These are phyloP conservation scores for Platycercus adscitus DNA, from an alignment of 2,113 vertebrate genomes.

Conservation along the genomic window DNA sequence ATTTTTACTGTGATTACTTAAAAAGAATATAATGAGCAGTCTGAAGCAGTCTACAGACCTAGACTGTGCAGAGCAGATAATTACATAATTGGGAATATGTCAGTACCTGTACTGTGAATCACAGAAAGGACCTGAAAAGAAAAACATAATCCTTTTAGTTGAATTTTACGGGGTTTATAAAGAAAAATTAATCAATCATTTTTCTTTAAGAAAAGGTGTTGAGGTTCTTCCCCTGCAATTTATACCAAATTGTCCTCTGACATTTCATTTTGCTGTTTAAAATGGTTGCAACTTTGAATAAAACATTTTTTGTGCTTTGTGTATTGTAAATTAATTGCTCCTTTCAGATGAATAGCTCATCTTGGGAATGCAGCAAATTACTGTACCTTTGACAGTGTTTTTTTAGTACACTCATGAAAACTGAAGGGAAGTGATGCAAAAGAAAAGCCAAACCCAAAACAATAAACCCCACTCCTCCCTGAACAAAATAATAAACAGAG, in stretches of 20 bases:
- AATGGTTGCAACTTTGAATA: constrained; percentile 34
- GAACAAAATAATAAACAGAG: constrained; percentile 26
- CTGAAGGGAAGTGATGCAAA: neutral
- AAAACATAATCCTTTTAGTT: neutral
- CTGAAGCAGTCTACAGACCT: neutral
- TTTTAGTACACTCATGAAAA: constrained; percentile 9
- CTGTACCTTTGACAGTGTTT: neutral
- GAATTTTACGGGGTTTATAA: neutral
- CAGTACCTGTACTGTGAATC: neutral
- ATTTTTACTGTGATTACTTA: neutral
- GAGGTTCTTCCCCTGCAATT: neutral
- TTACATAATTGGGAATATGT: neutral
- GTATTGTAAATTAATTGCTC: constrained; percentile 53
- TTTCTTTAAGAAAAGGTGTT: neutral
- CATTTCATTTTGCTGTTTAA: constrained; percentile 33
- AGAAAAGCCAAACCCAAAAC: neutral
- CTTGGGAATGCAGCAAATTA: constrained; percentile 10
- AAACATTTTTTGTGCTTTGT: constrained; percentile 37
- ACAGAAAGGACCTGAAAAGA: neutral
- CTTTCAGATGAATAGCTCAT: constrained; percentile 22
- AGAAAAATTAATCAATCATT: neutral
- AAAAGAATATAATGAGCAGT: neutral
- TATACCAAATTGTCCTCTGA: constrained; percentile 14
- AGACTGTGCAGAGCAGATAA: neutral
- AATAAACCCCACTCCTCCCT: neutral